Base-by-base conservation (phyloP, 2,888 invertebrate genomes). In the Bhutanitis thaidina region DNA sequence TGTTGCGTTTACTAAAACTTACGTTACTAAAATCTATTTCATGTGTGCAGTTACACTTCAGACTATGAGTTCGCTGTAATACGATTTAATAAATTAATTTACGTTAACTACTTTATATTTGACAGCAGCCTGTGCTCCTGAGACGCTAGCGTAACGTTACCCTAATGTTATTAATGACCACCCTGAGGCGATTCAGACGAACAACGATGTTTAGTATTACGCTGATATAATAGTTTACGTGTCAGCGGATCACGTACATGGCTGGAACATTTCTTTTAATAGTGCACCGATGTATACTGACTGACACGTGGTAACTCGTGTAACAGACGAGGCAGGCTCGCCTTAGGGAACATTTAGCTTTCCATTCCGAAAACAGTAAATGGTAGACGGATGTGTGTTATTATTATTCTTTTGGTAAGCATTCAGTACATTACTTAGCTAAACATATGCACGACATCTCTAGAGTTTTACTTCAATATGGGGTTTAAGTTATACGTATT, bases 131-230 rank as follows among this genome's bases (percentile, higher is more conserved):
- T 13, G 12, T 1, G 34, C 12, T n/a, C 20, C 7, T n/a, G 32
- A 34, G 9, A 13, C 12, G 40, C 40, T 37, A 37, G 20, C 37
- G 20, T 16, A 32, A 14, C n/a, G 4, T 3, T 13, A 20, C 10
- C 50, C 25, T 51, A 39, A 51, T 1, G 71, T 72, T 84, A 82
- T 83, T 81, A 83, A 75, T 78, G 74, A 77, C 73, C 66, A 50
- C 74, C 81, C 77, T 71, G 70, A 62, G 65, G 71, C 73, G 70
- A 69, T 69, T 69, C 71, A 67, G 69, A 73, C 60, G 58, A 60
- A 62, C 58, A 60, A 58, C 54, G 56, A 57, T 63, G 60, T 57
- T 61, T 57, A 61, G 49, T 38, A 54, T 56, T 40, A 51, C 41
- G 14, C 45, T 30, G 51, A 56, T 56, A 47, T 54, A 55, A 55